phyloP scores from a whole-genome alignment of 2,888 invertebrate genomes.

The Andrena flavipes region DNA sequence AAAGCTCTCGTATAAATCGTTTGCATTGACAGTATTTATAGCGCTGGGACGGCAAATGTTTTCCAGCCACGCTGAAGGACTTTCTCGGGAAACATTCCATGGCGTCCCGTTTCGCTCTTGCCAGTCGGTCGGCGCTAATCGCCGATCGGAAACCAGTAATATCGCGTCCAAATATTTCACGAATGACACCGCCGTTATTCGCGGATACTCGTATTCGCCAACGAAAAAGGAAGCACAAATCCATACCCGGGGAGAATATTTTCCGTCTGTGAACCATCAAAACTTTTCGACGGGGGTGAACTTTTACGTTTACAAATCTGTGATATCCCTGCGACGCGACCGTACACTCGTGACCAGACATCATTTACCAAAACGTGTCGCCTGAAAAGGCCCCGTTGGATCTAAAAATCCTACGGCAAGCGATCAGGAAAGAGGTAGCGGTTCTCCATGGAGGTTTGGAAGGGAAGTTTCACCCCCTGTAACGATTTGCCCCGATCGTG shows the following conservation, averaged over 20 bases:
- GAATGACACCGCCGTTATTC: not conserved
- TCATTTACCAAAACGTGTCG: too few relatives aligned
- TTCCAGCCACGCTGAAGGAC: constrained; percentile 58
- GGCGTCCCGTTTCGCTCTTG: constrained; percentile 40
- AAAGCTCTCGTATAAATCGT: constrained; percentile 60
- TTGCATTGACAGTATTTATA: constrained; percentile 65
- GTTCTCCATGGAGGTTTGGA: not conserved
- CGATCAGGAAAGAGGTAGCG: not conserved
- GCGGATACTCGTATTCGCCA: too few relatives aligned
- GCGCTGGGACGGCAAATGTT: constrained; percentile 52
- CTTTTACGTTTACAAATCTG: too few relatives aligned
- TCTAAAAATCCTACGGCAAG: too few relatives aligned
- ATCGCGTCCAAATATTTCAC: constrained; percentile 42
- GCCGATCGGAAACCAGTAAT: constrained; percentile 45
- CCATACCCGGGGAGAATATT: too few relatives aligned
- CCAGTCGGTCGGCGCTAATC: constrained; percentile 27
- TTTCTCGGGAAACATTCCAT: constrained; percentile 50
- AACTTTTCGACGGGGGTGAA: too few relatives aligned
- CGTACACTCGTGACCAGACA: too few relatives aligned
- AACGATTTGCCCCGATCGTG: not conserved
- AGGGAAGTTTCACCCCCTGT: not conserved
- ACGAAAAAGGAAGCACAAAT: too few relatives aligned
- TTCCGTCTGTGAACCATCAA: too few relatives aligned
- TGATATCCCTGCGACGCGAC: too few relatives aligned
- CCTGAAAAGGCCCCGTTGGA: too few relatives aligned